A percentile compares a stretch with the other conserved stretches of the same genome.
phyloP scores from a whole-genome alignment of 2,888 invertebrate genomes.

The Strigamia transsilvanica region DNA sequence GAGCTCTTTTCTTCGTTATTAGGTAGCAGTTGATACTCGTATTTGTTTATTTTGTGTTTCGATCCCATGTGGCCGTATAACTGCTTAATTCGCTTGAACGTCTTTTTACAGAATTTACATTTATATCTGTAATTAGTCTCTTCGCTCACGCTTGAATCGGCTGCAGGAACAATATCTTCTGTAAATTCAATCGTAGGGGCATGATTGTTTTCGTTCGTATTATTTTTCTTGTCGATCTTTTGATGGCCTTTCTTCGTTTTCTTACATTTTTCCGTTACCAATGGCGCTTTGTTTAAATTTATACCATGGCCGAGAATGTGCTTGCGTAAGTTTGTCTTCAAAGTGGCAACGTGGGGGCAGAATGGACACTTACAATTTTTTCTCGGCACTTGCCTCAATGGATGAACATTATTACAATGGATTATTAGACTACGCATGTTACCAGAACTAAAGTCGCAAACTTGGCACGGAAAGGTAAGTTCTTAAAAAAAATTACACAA shows the following conservation, averaged over 20 bases:
- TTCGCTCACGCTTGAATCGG: no score
- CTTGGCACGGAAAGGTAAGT: not conserved
- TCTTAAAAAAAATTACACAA: not conserved
- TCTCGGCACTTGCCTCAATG: not conserved
- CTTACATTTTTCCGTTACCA: not conserved
- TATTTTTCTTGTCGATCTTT: not conserved
- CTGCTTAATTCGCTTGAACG: not conserved
- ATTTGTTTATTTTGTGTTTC: no score
- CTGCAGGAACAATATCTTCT: not conserved
- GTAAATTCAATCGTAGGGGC: not conserved
- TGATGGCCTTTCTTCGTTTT: not conserved
- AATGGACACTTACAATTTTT: not conserved
- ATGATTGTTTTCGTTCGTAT: not conserved
- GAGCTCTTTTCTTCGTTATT: no score
- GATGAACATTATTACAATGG: not conserved
- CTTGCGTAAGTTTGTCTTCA: not conserved
- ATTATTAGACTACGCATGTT: not conserved
- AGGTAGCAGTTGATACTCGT: no score
- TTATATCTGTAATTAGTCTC: not conserved
- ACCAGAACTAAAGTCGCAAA: not conserved
- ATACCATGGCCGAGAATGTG: not conserved
- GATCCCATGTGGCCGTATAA: not conserved
- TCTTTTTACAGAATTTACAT: not conserved
- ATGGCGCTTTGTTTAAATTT: not conserved
- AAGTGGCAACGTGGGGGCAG: not conserved